Percentiles rank a stretch among this genome's conserved stretches.
Evolutionary conservation across 2,888 invertebrate species (phyloP).

Genomic region (Drosophila imparisetae): DNA sequence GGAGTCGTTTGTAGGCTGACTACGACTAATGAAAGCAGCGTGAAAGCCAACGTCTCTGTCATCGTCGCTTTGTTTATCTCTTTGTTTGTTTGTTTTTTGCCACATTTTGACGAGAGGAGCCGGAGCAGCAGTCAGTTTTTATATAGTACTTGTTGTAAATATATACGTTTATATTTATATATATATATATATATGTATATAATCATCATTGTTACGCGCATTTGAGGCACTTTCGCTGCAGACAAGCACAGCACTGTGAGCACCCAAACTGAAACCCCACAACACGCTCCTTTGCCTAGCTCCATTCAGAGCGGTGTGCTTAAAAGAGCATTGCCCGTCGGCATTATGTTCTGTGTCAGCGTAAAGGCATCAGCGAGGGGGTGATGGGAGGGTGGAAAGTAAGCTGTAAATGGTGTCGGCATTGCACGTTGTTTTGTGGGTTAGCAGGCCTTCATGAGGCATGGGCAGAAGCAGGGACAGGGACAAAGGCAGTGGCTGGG

Average conservation of each 20-base stretch:
- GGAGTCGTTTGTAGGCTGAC: conserved; percentile 21
- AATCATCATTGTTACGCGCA: conserved; percentile 74
- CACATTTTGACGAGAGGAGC: conserved; percentile 65
- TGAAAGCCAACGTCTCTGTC: conserved; percentile 54
- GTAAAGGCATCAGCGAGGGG: conserved; percentile 44
- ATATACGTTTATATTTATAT: conserved; percentile 23
- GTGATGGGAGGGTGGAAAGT: neutral
- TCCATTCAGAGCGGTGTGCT: conserved; percentile 70
- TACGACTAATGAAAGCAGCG: conserved; percentile 62
- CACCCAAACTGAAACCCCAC: conserved; percentile 11
- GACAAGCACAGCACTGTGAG: conserved; percentile 44
- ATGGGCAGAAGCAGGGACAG: neutral
- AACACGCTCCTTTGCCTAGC: conserved; percentile 18
- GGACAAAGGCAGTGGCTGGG: neutral
- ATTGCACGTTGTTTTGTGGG: conserved; percentile 77
- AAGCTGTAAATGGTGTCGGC: conserved; percentile 60
- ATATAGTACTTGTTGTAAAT: conserved; percentile 25
- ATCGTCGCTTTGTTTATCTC: conserved; percentile 53
- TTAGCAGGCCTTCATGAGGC: conserved; percentile 66
- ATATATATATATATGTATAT: conserved; percentile 47
- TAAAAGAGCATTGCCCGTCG: conserved; percentile 82
- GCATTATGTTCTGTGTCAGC: conserved; percentile 80
- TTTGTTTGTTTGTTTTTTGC: conserved; percentile 59
- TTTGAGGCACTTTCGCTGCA: conserved; percentile 70
- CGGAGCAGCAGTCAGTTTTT: conserved; percentile 30